Evolutionary conservation across 2,888 invertebrate species (phyloP).

Genomic region (Strigamia transsilvanica): DNA sequence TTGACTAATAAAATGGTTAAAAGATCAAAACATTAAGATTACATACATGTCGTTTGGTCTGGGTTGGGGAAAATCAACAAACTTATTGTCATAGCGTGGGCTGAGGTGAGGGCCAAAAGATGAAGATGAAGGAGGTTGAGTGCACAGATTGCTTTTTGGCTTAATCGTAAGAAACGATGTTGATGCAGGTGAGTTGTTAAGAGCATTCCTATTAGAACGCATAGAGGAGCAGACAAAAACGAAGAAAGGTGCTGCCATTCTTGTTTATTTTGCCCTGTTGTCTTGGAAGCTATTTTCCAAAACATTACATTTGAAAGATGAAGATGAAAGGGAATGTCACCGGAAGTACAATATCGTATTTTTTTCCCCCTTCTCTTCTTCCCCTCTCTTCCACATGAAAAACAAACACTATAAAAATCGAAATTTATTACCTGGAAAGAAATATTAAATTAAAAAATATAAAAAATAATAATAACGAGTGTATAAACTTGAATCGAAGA

Average conservation of each 20-base stretch:
- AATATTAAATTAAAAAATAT: conserved; percentile 7
- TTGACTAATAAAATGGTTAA: conserved; percentile 18
- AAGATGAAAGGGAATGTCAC: conserved; percentile 18
- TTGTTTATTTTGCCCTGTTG: conserved; percentile 4
- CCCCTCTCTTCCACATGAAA: not conserved
- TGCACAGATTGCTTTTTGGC: conserved; percentile 9
- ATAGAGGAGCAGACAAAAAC: not conserved
- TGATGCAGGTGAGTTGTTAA: conserved; percentile 42
- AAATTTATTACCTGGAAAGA: conserved; percentile 15
- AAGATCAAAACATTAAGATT: not conserved
- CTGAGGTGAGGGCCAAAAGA: not conserved
- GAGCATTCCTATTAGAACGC: conserved; percentile 24
- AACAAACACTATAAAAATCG: not conserved
- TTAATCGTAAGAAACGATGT: conserved; percentile 37
- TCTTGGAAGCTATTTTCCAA: conserved; percentile 27
- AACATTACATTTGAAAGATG: conserved; percentile 35
- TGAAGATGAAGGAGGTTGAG: not conserved
- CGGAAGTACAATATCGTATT: conserved; percentile 9
- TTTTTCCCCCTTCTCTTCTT: not conserved
- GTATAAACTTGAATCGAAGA: not conserved
- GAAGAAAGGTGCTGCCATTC: not conserved
- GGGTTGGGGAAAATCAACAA: not conserved
- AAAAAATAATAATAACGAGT: not conserved
- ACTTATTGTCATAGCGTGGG: not conserved
- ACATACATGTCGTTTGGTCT: not conserved